A percentile compares a stretch with the other conserved stretches of the same genome.
phyloP scores from a whole-genome alignment of 2,888 invertebrate species.

The Troilus luridus region DNA sequence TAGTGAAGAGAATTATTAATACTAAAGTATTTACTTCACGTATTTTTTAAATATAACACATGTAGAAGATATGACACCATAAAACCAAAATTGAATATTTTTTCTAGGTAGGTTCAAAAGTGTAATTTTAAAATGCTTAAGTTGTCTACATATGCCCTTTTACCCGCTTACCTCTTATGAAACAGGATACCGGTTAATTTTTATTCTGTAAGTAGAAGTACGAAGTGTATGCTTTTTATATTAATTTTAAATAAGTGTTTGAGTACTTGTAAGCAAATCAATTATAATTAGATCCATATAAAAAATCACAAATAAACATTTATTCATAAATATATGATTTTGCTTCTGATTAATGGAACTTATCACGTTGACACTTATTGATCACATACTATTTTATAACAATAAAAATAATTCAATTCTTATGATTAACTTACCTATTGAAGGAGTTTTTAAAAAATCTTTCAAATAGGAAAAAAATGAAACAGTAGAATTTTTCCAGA shows the following conservation, averaged over 20 bases:
- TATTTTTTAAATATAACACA: not conserved
- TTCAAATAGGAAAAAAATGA: not conserved
- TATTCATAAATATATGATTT: no score
- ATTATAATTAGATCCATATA: not conserved
- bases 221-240: not conserved
- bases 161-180: not conserved
- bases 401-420: not conserved
- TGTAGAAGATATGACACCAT: not conserved
- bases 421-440: not conserved
- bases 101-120: not conserved
- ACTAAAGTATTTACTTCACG: not conserved
- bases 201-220: conserved; percentile 15
- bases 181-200: not conserved
- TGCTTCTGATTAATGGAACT: not conserved
- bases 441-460: not conserved
- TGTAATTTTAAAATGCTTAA: conserved; percentile 29
- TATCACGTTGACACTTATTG: not conserved
- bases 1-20: not conserved
- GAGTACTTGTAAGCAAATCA: no score
- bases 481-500: no score
- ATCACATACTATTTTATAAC: not conserved
- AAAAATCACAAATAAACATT: not conserved
- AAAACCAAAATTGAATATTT: not conserved
- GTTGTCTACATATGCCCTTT: conserved; percentile 20
- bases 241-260: not conserved